Evolutionary conservation across 2,888 invertebrate genomes (phyloP).

Genomic region (Dorcus parallelipipedus): DNA sequence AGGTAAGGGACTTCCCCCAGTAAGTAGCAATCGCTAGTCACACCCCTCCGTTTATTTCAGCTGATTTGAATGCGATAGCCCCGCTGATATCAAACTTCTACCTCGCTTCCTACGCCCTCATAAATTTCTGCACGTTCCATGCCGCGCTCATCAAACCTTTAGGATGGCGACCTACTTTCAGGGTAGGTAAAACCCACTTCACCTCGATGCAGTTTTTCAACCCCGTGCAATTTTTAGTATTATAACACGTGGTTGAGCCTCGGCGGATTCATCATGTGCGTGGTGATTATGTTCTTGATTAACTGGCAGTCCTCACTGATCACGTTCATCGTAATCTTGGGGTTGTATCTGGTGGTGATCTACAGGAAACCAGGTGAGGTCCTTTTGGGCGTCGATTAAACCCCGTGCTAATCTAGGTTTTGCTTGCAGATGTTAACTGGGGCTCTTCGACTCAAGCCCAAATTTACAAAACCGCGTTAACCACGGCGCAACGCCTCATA

Average conservation of each 20-base stretch:
- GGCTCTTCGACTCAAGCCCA: slow-evolving; percentile 96
- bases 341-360: slow-evolving; percentile 87
- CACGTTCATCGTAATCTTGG: slow-evolving; percentile 83
- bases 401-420: background rate
- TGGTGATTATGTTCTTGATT: slow-evolving; percentile 91
- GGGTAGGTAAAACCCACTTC: too few species aligned
- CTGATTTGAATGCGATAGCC: slow-evolving; percentile 84
- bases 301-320: slow-evolving; percentile 91
- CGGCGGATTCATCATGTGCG: slow-evolving; percentile 76
- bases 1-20: slow-evolving; percentile 53
- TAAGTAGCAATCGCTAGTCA: too few species aligned
- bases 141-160: slow-evolving; percentile 83
- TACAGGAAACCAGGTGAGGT: slow-evolving; percentile 83
- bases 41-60: slow-evolving; percentile 48
- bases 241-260: slow-evolving; percentile 91
- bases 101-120: slow-evolving; percentile 88
- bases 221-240: slow-evolving; percentile 55
- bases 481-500: slow-evolving; percentile 75
- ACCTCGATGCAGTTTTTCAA: too few species aligned
- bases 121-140: slow-evolving; percentile 95
- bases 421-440: slow-evolving; percentile 83
- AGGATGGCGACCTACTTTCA: slow-evolving; percentile 88
- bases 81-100: slow-evolving; percentile 95
- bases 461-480: slow-evolving; percentile 87
- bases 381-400: background rate